phyloP scores from a whole-genome alignment of 2,113 vertebrate species.

The Trochalopteron elliotii region DNA sequence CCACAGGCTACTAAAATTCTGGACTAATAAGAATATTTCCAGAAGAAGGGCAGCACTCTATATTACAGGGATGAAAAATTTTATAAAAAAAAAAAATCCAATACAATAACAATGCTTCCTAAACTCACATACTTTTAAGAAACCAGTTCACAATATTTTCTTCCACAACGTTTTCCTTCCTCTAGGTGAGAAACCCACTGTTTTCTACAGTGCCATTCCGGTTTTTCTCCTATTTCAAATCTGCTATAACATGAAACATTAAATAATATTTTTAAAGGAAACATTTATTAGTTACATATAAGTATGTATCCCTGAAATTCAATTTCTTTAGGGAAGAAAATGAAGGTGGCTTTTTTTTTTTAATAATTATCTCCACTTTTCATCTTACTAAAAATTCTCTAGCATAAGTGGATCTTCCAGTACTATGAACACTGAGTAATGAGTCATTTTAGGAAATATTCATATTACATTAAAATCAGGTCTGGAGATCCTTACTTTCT shows the following conservation, averaged over 20 bases:
- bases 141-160: background rate
- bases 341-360: background rate
- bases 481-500: background rate
- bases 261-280: accelerated
- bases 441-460: background rate
- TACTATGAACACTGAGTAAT: background rate
- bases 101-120: background rate
- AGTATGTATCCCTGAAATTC: background rate
- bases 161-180: background rate
- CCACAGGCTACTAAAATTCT: background rate
- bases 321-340: background rate
- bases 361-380: background rate
- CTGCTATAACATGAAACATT: background rate
- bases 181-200: background rate
- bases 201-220: background rate
- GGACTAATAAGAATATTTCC: background rate
- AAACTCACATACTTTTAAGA: background rate
- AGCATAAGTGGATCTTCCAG: background rate
- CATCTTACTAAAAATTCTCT: background rate
- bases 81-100: background rate
- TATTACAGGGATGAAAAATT: background rate
- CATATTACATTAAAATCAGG: background rate
- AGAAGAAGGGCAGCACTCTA: background rate
- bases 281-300: background rate
- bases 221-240: background rate